Evolutionary conservation across 1,140 invertebrate genomes (phyloP).

Genomic region (Zaprionus tsacasi): DNA sequence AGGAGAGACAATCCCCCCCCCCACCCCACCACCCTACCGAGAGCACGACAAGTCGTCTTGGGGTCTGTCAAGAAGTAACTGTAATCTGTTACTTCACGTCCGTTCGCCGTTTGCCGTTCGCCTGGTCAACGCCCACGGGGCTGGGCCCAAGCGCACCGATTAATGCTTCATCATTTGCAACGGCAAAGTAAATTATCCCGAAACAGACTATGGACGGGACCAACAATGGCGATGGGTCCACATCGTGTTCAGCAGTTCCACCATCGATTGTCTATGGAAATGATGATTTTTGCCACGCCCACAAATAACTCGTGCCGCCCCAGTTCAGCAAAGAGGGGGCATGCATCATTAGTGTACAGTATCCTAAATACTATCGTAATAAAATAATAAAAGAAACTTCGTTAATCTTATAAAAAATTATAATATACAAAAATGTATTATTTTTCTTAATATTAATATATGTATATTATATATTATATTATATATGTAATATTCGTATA

Average conservation of each 20-base stretch:
- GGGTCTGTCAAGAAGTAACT: constrained; percentile 29
- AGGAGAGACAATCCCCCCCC: not conserved
- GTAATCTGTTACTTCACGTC: constrained; percentile 43
- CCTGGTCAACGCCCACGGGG: constrained; percentile 65
- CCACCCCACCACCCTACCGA: not conserved
- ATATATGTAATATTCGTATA: too few relatives aligned
- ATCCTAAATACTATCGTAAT: too few relatives aligned
- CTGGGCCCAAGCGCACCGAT: constrained; percentile 56
- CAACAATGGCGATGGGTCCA: not conserved
- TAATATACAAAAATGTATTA: too few relatives aligned
- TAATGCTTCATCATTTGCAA: constrained; percentile 77
- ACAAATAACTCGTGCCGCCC: constrained; percentile 13
- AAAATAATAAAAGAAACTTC: too few relatives aligned
- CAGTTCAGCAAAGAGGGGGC: constrained; percentile 32
- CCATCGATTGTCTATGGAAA: constrained; percentile 53
- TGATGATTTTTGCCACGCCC: constrained; percentile 19
- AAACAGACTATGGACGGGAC: constrained; percentile 43
- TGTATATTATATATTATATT: too few relatives aligned
- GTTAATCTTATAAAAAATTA: too few relatives aligned
- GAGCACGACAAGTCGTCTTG: constrained; percentile 7
- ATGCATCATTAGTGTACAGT: not conserved
- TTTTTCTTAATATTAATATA: too few relatives aligned
- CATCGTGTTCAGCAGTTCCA: constrained; percentile 1
- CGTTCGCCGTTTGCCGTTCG: constrained; percentile 33
- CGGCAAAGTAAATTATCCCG: constrained; percentile 58